These are phyloP conservation scores for Enteromius afrohamiltoni DNA, from an alignment of 2,797 vertebrate genomes.

Conservation along the genomic window DNA sequence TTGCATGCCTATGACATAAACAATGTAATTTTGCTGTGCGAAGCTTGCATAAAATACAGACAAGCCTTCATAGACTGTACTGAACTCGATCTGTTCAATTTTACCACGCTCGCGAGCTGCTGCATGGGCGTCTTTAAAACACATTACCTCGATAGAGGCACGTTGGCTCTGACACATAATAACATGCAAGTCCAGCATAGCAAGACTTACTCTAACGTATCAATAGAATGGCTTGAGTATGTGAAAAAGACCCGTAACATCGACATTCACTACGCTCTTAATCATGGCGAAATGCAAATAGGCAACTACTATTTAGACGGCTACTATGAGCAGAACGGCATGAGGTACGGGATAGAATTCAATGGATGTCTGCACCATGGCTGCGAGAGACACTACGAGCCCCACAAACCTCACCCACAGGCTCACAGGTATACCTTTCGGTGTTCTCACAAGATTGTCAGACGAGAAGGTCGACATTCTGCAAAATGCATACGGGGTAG, in stretches of 20 bases:
- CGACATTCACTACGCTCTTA: too few species aligned
- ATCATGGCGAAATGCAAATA: background rate
- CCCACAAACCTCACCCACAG: too few species aligned
- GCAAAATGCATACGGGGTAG: too few species aligned
- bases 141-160: background rate
- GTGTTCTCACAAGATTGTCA: too few species aligned
- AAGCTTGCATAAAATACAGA: background rate
- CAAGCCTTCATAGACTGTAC: background rate
- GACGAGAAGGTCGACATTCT: too few species aligned
- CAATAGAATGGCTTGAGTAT: background rate
- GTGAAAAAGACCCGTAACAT: background rate
- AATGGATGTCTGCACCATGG: too few species aligned
- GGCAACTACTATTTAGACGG: too few species aligned
- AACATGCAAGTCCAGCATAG: background rate
- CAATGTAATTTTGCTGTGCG: background rate
- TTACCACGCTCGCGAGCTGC: background rate
- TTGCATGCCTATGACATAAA: accelerated
- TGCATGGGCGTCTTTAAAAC: background rate
- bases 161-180: background rate
- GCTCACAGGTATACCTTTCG: too few species aligned
- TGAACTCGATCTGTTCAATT: background rate
- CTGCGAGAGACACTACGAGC: too few species aligned
- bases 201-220: background rate
- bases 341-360: too few species aligned
- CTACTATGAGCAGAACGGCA: too few species aligned